Evolutionary conservation across 2,888 invertebrate genomes (phyloP).

Genomic region (Cephus sareptanus): DNA sequence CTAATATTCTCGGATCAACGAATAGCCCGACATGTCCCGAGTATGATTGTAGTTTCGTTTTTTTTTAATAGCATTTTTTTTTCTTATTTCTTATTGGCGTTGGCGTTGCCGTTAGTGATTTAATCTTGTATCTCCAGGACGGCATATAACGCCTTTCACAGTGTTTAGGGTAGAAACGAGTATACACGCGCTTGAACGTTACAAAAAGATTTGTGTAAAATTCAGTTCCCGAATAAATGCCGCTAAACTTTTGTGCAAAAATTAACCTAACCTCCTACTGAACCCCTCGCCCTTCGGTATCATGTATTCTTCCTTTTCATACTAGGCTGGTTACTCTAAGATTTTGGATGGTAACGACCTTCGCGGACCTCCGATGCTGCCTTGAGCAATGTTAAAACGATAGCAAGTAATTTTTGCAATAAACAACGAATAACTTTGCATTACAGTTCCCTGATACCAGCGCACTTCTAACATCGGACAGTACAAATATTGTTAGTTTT

Average conservation of each 20-base stretch:
- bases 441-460: conserved; percentile 61
- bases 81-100: not conserved
- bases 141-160: not conserved
- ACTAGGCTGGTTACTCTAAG: not conserved
- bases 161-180: not conserved
- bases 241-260: conserved; percentile 7
- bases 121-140: not conserved
- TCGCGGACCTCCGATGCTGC: not conserved
- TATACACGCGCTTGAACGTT: not conserved
- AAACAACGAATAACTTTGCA: conserved; percentile 11
- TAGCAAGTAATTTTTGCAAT: not conserved
- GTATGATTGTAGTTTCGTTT: not conserved
- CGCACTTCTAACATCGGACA: conserved; percentile 54
- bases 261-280: not conserved
- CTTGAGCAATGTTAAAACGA: not conserved
- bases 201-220: conserved; percentile 6
- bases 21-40: not conserved
- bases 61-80: not conserved
- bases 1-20: not conserved
- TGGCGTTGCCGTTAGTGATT: not conserved
- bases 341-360: not conserved
- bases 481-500: conserved; percentile 62
- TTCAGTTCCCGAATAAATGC: conserved; percentile 10
- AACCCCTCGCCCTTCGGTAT: not conserved
- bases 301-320: not conserved